phyloP scores from a whole-genome alignment of 2,888 invertebrate species.

The Ethmia dodecea region DNA sequence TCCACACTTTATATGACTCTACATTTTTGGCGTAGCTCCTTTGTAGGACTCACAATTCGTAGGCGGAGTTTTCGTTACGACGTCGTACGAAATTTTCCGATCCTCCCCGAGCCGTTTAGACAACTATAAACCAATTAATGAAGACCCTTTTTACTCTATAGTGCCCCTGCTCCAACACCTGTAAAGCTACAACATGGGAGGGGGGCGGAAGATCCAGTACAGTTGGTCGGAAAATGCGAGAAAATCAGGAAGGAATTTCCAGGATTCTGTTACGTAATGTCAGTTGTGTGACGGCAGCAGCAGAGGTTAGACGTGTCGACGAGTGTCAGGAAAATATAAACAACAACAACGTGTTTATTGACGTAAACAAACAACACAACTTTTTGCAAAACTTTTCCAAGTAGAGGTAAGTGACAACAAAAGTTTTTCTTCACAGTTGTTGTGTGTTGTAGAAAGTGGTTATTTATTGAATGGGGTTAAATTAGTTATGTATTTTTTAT shows the following conservation, averaged over 20 bases:
- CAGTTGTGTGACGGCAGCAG: constrained; percentile 54
- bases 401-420: constrained; percentile 27
- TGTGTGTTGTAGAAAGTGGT: too few species aligned
- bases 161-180: neutral
- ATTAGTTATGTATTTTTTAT: too few species aligned
- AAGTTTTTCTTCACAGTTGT: neutral
- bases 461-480: too few species aligned
- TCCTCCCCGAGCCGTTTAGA: constrained; percentile 31
- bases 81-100: constrained; percentile 48
- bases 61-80: constrained; percentile 52
- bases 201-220: constrained; percentile 30
- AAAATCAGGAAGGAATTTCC: constrained; percentile 51
- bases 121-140: constrained; percentile 28
- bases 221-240: constrained; percentile 30
- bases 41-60: constrained; percentile 24
- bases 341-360: constrained; percentile 70
- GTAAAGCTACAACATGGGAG: neutral
- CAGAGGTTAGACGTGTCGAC: constrained; percentile 41
- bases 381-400: constrained; percentile 27
- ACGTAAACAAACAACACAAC: constrained; percentile 57
- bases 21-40: constrained; percentile 29
- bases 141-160: constrained; percentile 24
- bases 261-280: constrained; percentile 68
- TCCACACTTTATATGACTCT: too few species aligned
- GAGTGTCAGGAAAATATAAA: constrained; percentile 49